Conservation (phyloP, 2,888 invertebrate species). For the Diloba caeruleocephala region DNA sequence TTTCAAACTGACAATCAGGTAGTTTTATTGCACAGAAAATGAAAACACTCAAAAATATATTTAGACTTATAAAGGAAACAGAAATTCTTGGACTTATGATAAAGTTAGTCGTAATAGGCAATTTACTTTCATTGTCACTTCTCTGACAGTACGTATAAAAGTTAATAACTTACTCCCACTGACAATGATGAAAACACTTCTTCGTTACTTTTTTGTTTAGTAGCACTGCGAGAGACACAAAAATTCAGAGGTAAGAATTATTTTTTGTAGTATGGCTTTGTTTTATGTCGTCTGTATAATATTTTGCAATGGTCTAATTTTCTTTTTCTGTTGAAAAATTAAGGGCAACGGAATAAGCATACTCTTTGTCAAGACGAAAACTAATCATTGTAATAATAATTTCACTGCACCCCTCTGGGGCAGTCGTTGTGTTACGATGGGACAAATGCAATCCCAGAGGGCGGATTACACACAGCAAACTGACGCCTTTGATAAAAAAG, state of each 20-base stretch:
- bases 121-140: constrained; percentile 58
- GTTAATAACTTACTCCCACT: constrained; percentile 48
- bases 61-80: constrained; percentile 20
- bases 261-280: constrained; percentile 11
- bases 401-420: too few relatives aligned
- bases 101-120: constrained; percentile 53
- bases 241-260: constrained; percentile 39
- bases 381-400: too few relatives aligned
- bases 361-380: too few relatives aligned
- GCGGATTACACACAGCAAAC: too few relatives aligned
- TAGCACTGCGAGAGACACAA: constrained; percentile 19
- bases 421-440: too few relatives aligned
- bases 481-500: too few relatives aligned
- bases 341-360: too few relatives aligned
- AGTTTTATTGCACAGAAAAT: too few relatives aligned
- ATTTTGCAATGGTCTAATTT: neutral
- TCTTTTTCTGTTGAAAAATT: neutral
- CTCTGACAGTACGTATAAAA: constrained; percentile 55
- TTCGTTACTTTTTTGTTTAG: constrained; percentile 26
- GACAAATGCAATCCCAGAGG: too few relatives aligned
- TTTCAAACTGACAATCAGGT: too few relatives aligned
- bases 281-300: constrained; percentile 22
- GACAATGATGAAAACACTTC: constrained; percentile 36
- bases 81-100: constrained; percentile 34
- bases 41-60: neutral